Evolutionary conservation across 1,140 invertebrate genomes (phyloP).

Genomic region (Zaprionus vittiger): DNA sequence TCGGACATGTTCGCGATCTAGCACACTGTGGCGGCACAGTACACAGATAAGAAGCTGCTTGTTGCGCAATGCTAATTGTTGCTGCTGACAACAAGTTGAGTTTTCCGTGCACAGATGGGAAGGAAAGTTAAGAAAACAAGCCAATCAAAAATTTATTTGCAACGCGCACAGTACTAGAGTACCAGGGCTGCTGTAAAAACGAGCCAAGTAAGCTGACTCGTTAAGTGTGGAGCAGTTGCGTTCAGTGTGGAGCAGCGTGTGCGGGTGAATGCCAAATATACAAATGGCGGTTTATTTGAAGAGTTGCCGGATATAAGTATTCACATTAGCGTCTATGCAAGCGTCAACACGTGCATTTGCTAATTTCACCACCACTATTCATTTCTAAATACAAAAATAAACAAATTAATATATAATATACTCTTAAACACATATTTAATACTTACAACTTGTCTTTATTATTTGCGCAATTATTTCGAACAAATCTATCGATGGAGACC

Average conservation of each 20-base stretch:
- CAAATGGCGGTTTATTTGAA: slow-evolving; percentile 7
- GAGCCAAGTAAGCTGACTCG: neutral
- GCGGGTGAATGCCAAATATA: slow-evolving; percentile 21
- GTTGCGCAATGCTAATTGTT: slow-evolving; percentile 21
- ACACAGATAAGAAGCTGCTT: neutral
- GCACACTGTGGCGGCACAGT: slow-evolving; percentile 5
- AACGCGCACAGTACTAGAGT: slow-evolving; percentile 45
- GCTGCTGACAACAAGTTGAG: neutral
- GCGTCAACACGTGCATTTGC: too few relatives aligned
- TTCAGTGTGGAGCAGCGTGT: slow-evolving; percentile 9
- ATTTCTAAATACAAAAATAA: too few relatives aligned
- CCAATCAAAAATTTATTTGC: slow-evolving; percentile 42
- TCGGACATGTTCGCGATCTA: slow-evolving; percentile 66
- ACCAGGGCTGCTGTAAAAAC: slow-evolving; percentile 28
- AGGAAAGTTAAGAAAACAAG: slow-evolving; percentile 31
- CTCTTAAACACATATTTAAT: too few relatives aligned
- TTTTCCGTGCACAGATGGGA: slow-evolving; percentile 31
- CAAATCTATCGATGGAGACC: too few relatives aligned
- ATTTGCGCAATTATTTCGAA: too few relatives aligned
- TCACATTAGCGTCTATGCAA: too few relatives aligned
- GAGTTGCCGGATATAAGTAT: too few relatives aligned
- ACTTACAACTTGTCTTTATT: too few relatives aligned
- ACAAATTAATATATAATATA: too few relatives aligned
- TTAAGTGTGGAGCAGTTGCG: slow-evolving; percentile 11
- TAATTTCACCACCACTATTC: too few relatives aligned